These are phyloP conservation scores for Eurypyga helias DNA, from an alignment of 2,113 vertebrate genomes.

Conservation along the genomic window DNA sequence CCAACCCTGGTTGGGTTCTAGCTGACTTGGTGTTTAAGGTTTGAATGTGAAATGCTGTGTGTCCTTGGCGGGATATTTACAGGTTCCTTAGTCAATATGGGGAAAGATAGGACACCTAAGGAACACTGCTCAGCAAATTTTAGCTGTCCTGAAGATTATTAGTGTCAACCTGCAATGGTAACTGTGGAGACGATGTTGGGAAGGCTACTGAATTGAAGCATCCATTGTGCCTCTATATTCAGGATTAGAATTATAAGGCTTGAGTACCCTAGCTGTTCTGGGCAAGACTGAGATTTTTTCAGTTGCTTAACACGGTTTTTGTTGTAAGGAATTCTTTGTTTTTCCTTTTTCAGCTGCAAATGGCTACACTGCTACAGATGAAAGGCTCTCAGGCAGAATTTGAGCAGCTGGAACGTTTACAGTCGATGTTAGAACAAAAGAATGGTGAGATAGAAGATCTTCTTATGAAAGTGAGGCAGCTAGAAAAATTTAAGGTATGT, in stretches of 20 bases:
- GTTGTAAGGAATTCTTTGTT: not conserved
- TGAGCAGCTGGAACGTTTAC: constrained; percentile 90
- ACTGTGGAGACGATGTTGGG: accelerated
- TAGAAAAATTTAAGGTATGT: constrained; percentile 89
- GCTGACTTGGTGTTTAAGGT: not conserved
- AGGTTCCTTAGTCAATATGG: not conserved
- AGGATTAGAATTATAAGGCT: not conserved
- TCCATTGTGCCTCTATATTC: not conserved
- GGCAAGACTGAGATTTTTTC: not conserved
- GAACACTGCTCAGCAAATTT: not conserved
- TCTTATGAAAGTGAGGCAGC: constrained; percentile 83
- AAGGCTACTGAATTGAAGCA: not conserved
- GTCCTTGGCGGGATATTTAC: not conserved
- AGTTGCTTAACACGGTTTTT: not conserved
- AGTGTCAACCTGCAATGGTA: not conserved
- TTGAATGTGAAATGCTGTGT: not conserved
- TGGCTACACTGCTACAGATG: constrained; percentile 90
- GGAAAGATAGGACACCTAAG: not conserved
- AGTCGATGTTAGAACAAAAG: constrained; percentile 90
- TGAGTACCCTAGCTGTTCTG: not conserved
- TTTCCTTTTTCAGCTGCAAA: constrained; percentile 82
- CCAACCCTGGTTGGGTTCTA: not conserved
- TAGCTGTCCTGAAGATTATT: not conserved
- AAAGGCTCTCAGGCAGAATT: constrained; percentile 88
- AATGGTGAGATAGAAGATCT: constrained; percentile 92